Conservation (phyloP, 35 echinoderm and acorn worm species). For the Heliocidaris erythrogramma region DNA sequence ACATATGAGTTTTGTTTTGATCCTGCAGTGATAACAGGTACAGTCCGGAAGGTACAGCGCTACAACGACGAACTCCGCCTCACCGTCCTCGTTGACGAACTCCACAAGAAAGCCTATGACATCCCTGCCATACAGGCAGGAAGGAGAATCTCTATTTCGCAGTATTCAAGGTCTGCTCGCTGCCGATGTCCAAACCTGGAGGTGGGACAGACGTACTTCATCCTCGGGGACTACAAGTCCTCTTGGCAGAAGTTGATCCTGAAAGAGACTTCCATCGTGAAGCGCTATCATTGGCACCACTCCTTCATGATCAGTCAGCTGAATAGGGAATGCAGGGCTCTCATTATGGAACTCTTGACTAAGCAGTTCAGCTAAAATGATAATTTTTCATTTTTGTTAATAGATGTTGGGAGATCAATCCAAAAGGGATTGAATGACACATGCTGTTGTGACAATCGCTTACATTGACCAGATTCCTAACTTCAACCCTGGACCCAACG, state of each 20-base stretch:
- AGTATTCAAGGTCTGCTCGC: slow-evolving; percentile 23
- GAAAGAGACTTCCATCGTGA: slow-evolving; percentile 54
- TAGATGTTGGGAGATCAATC: neutral
- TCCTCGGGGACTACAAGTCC: slow-evolving; percentile 55
- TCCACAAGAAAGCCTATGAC: slow-evolving; percentile 54
- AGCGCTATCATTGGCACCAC: slow-evolving; percentile 59
- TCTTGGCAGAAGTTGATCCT: slow-evolving; percentile 55
- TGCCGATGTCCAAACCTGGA: slow-evolving; percentile 71
- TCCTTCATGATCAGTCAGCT: slow-evolving; percentile 20
- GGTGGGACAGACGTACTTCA: slow-evolving; percentile 62
- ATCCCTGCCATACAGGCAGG: slow-evolving; percentile 17
- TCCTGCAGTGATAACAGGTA: slow-evolving; percentile 59
- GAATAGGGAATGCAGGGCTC: slow-evolving; percentile 22
- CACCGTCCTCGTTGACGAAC: neutral
- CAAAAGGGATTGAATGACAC: neutral
- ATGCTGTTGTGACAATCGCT: neutral
- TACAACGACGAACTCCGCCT: slow-evolving; percentile 58
- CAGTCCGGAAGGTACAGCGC: neutral
- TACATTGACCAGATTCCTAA: neutral
- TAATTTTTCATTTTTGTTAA: too few relatives aligned
- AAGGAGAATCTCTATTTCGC: slow-evolving; percentile 6
- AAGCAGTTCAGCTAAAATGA: neutral
- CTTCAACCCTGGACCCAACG: neutral
- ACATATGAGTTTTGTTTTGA: neutral
- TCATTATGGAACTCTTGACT: neutral